These are phyloP conservation scores for Menura novaehollandiae DNA, from an alignment of 2,113 vertebrate species.

Conservation along the genomic window DNA sequence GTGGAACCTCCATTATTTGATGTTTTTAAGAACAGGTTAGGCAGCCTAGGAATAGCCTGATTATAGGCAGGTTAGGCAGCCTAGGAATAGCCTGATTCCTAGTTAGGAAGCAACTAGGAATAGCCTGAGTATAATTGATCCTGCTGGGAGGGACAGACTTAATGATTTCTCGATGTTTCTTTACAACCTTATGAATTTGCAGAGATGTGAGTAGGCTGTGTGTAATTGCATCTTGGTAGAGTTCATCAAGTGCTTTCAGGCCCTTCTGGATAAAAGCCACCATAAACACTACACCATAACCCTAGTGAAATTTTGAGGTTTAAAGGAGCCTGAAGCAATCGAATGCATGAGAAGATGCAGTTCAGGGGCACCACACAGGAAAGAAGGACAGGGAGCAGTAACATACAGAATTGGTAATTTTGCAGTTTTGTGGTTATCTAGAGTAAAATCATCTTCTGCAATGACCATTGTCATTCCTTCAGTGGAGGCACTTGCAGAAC, in stretches of 20 bases:
- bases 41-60: not conserved
- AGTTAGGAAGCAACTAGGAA: not conserved
- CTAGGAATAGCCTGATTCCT: too few relatives aligned
- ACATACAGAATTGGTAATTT: not conserved
- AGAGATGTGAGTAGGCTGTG: not conserved
- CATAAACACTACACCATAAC: not conserved
- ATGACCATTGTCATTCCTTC: not conserved
- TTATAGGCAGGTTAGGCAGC: not conserved
- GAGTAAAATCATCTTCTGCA: not conserved
- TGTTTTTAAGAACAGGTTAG: not conserved
- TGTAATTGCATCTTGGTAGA: not conserved
- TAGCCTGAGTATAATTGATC: not conserved
- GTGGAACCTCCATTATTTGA: not conserved
- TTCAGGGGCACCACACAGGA: not conserved
- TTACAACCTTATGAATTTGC: not conserved
- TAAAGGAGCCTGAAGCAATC: not conserved
- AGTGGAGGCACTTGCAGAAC: not conserved
- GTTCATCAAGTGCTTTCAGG: not conserved
- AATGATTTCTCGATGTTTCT: not conserved
- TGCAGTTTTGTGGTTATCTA: not conserved
- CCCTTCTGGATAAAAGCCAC: not conserved
- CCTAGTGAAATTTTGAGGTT: not conserved
- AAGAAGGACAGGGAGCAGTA: not conserved
- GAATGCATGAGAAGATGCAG: not conserved
- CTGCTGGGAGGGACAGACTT: not conserved